phyloP scores from a whole-genome alignment of 2,113 vertebrate genomes.

The Aramus guarauna region DNA sequence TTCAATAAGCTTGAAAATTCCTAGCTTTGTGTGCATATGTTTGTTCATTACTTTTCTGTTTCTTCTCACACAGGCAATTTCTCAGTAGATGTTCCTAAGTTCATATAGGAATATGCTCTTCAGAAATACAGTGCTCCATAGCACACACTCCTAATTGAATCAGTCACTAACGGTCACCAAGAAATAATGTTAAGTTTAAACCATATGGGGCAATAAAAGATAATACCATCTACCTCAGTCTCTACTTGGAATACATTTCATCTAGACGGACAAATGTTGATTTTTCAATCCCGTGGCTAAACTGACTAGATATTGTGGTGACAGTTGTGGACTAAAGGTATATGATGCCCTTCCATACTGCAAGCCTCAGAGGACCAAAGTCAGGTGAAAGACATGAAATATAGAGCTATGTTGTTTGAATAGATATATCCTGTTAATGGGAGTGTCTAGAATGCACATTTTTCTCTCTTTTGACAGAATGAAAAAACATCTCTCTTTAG shows the following conservation, averaged over 20 bases:
- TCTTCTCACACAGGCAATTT: not conserved
- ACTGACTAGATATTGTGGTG: not conserved
- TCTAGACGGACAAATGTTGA: not conserved
- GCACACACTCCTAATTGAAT: not conserved
- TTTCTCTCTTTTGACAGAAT: not conserved
- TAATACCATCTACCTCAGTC: not conserved
- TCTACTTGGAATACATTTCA: not conserved
- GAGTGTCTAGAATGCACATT: not conserved
- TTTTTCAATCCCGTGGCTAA: not conserved
- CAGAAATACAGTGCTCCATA: not conserved
- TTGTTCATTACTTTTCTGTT: not conserved
- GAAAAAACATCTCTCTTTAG: not conserved
- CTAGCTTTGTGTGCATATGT: not conserved
- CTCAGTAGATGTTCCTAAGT: not conserved
- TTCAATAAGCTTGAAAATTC: not conserved
- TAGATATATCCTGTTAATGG: not conserved
- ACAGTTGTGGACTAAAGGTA: not conserved
- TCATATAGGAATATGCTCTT: not conserved
- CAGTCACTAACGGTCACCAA: not conserved
- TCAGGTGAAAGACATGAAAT: not conserved
- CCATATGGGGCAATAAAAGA: not conserved
- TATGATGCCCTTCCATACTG: not conserved
- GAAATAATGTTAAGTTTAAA: not conserved
- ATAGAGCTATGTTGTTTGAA: not conserved
- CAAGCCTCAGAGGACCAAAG: not conserved